Evolutionary conservation across 1,140 invertebrate species (phyloP).

Genomic region (Drosophila tristis): DNA sequence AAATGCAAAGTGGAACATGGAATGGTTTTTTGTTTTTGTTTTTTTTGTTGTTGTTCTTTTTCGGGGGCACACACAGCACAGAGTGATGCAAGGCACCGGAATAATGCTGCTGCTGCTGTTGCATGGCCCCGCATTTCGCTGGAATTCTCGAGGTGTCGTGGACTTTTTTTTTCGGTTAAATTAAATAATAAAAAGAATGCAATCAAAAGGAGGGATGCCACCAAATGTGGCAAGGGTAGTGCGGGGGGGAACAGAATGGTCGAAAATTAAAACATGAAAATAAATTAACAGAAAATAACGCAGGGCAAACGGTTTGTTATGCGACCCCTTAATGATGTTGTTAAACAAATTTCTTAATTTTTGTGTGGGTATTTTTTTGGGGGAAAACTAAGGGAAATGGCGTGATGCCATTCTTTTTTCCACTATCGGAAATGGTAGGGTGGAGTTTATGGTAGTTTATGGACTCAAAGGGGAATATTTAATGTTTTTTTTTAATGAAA

Average conservation of each 20-base stretch:
- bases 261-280: slow-evolving; percentile 44
- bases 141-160: slow-evolving; percentile 55
- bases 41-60: not conserved
- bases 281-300: slow-evolving; percentile 31
- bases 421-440: not conserved
- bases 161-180: slow-evolving; percentile 42
- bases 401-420: slow-evolving; percentile 24
- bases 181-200: slow-evolving; percentile 45
- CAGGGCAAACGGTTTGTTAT: slow-evolving; percentile 49
- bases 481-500: no score
- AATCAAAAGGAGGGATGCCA: not conserved
- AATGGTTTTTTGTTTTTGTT: slow-evolving; percentile 17
- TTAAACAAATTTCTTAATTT: slow-evolving; percentile 53
- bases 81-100: not conserved
- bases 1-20: slow-evolving; percentile 48
- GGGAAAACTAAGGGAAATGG: slow-evolving; percentile 17
- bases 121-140: slow-evolving; percentile 35
- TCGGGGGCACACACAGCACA: not conserved
- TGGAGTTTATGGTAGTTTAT: no score
- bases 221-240: not conserved
- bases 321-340: slow-evolving; percentile 52
- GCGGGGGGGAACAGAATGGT: slow-evolving; percentile 3
- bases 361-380: slow-evolving; percentile 11
- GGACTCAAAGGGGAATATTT: no score
- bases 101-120: slow-evolving; percentile 29